Conservation (phyloP, 2,797 vertebrate genomes). For the Enteromius argenteus region DNA sequence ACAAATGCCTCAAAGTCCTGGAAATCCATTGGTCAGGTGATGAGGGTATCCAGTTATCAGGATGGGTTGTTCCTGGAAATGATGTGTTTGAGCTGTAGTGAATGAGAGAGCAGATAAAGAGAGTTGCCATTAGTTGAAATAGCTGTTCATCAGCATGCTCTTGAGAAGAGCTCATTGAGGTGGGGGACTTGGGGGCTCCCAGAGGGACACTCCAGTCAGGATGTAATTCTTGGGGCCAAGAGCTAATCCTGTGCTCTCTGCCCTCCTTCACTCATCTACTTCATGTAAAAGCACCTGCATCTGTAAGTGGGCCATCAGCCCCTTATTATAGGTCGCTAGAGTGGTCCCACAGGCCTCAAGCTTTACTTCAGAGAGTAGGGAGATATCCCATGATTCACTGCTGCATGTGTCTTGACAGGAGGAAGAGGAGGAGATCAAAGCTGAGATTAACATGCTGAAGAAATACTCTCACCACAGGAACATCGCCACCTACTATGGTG, state of each 20-base stretch:
- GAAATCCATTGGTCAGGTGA: neutral
- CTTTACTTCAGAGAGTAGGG: neutral
- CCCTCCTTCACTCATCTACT: slow-evolving; percentile 10
- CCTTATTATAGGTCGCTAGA: slow-evolving; percentile 28
- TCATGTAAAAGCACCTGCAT: slow-evolving; percentile 39
- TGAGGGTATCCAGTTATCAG: neutral
- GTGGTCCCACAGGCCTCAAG: neutral
- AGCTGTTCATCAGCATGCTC: slow-evolving; percentile 28
- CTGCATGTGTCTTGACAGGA: slow-evolving; percentile 35
- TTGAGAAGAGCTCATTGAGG: slow-evolving; percentile 15
- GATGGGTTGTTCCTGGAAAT: slow-evolving; percentile 15
- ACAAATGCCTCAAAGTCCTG: neutral
- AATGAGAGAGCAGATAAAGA: slow-evolving; percentile 2
- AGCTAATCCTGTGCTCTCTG: slow-evolving; percentile 30
- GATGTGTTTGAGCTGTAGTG: neutral
- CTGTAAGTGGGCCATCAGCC: slow-evolving; percentile 29
- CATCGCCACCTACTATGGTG: slow-evolving; percentile 96
- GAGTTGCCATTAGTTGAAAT: slow-evolving; percentile 36
- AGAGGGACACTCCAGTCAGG: slow-evolving; percentile 24
- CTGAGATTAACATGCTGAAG: slow-evolving; percentile 98
- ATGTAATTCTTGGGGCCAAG: slow-evolving; percentile 28
- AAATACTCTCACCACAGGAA: slow-evolving; percentile 97
- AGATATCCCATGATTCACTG: slow-evolving; percentile 17
- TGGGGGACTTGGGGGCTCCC: neutral
- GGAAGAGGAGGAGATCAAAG: slow-evolving; percentile 82